Evolutionary conservation across 2,888 invertebrate genomes (phyloP), one percentile per base, ranked within the genome.

Genomic region (Epinotia nisella): DNA sequence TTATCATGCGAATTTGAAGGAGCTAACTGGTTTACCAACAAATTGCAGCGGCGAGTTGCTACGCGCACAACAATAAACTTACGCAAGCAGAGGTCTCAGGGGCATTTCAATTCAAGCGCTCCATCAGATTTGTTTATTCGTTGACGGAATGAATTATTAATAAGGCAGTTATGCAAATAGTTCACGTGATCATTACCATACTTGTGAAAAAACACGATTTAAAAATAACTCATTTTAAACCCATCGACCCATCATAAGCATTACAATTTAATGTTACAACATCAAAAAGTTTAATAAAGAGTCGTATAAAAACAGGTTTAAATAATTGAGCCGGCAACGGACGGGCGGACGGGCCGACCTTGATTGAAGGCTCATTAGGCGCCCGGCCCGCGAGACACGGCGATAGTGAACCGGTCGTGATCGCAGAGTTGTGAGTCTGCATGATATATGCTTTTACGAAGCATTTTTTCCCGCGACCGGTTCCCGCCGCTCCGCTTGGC

Each of bases 321-420:
- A 62, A 83, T 86, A 87, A 87, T 85, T 87, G 83, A 84, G 82
- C 81, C 81, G 77, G 80, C 82, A 78, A 82, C 82, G 60, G 65
- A 35, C 59, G 58, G 59, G 83, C 80, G 83, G 79, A 85, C 81
- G 81, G 84, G 78, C 83, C 87, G 91, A 91, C 92, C 92, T 93
- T 92, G 92, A 93, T 92, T 92, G 91, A 91, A 91, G 90, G 87
- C 90, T 91, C 90, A 91, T 92, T 91, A 91, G 87, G 55, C 65
- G 53, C 41, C 82, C 80, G 84, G n/a, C n/a, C n/a, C n/a, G n/a
- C 79, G 81, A 82, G 78, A 83, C 88, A 85, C 82, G 86, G 81
- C 84, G 82, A 83, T 84, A 83, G 84, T 81, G 81, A 87, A 90
- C 89, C 90, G 89, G 89, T 88, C 85, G 81, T 89, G 89, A 89